A percentile compares a stretch with the other conserved stretches of the same genome.
Evolutionary conservation across 2,888 invertebrate genomes (phyloP).

Genomic region (Lypha dubia): DNA sequence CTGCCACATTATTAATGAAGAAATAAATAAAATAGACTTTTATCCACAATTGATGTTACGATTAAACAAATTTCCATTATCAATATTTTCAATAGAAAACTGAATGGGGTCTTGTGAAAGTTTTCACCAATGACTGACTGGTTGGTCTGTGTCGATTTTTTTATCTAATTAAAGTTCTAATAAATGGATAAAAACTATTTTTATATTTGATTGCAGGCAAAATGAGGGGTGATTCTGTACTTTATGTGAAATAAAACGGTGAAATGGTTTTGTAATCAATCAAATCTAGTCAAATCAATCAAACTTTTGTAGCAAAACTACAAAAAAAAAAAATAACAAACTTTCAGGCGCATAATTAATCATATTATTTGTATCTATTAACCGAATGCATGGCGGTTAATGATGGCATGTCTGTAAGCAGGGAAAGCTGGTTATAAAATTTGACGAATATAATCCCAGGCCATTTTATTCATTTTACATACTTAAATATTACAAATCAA

Average conservation of each 20-base stretch:
- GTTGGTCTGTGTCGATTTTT: too few relatives aligned
- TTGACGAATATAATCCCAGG: background rate
- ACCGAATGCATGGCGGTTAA: background rate
- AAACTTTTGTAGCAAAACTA: background rate
- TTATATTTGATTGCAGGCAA: background rate
- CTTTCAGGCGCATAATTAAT: background rate
- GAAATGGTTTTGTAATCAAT: too few relatives aligned
- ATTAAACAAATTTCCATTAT: too few relatives aligned
- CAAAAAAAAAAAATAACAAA: background rate
- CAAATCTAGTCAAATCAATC: background rate
- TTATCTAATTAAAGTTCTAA: background rate
- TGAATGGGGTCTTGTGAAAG: background rate
- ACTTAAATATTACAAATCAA: background rate
- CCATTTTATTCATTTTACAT: background rate
- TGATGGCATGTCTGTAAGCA: background rate
- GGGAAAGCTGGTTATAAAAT: background rate
- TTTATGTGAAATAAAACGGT: background rate
- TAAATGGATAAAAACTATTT: background rate
- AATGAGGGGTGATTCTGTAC: background rate
- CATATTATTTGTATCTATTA: background rate
- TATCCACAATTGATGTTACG: background rate
- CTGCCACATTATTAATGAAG: background rate
- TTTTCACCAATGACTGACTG: background rate
- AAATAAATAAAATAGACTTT: background rate
- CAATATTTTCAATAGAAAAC: background rate